Evolutionary conservation across 30 jellyfish, hydroid and myxozoan genomes (phyloP).

Genomic region (Euphysa ruthae): DNA sequence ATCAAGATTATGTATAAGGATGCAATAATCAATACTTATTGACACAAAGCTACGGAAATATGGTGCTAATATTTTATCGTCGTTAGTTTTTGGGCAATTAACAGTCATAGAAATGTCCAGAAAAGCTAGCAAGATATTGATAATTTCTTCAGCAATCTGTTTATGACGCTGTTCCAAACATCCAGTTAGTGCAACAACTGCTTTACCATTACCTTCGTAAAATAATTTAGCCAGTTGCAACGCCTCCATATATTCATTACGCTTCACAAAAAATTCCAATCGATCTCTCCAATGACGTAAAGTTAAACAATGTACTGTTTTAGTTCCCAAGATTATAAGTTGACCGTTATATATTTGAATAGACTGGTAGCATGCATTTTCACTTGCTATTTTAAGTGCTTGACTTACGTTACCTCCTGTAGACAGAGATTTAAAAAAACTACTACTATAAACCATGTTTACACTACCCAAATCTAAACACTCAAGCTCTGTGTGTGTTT

Average conservation of each 20-base stretch:
- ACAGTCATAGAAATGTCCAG: slow-evolving; percentile 86
- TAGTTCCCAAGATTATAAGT: slow-evolving; percentile 84
- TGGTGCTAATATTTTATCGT: slow-evolving; percentile 37
- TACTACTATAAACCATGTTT: slow-evolving; percentile 87
- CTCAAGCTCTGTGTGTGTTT: slow-evolving; percentile 77
- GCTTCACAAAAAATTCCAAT: slow-evolving; percentile 77
- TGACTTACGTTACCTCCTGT: slow-evolving; percentile 97
- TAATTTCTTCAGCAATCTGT: slow-evolving; percentile 72
- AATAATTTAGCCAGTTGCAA: slow-evolving; percentile 63
- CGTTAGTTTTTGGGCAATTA: slow-evolving; percentile 86
- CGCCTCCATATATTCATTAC: slow-evolving; percentile 79
- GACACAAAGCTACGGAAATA: slow-evolving; percentile 73
- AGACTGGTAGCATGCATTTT: slow-evolving; percentile 89
- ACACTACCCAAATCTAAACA: slow-evolving; percentile 88
- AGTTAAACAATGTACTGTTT: slow-evolving; percentile 82
- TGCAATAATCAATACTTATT: slow-evolving; percentile 63
- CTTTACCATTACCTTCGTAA: slow-evolving; percentile 81
- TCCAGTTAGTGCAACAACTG: slow-evolving; percentile 82
- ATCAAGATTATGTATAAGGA: slow-evolving; percentile 48
- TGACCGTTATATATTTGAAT: slow-evolving; percentile 91
- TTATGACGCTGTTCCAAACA: slow-evolving; percentile 35
- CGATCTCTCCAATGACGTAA: slow-evolving; percentile 89
- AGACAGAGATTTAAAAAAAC: slow-evolving; percentile 86
- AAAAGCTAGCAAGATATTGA: slow-evolving; percentile 53
- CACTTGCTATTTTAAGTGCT: slow-evolving; percentile 93